These are phyloP conservation scores for Betta splendens DNA, from an alignment of 2,797 vertebrate genomes.

Conservation along the genomic window DNA sequence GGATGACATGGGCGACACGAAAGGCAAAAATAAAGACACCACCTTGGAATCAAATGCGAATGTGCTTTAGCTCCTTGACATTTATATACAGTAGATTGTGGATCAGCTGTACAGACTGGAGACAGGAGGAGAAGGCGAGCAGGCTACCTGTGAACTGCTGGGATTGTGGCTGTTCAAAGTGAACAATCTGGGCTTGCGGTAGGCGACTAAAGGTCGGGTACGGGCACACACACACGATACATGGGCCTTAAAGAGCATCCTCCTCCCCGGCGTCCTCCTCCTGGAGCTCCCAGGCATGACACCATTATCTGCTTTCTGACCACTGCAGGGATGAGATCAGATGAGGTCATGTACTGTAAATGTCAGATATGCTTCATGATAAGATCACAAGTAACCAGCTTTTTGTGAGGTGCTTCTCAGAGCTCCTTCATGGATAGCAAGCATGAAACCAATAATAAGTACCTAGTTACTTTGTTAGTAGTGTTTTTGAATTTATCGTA, in stretches of 20 bases:
- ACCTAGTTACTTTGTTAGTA: conserved; percentile 1
- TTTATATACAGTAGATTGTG: neutral
- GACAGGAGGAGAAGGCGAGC: neutral
- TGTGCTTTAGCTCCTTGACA: neutral
- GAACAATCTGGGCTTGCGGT: conserved; percentile 90
- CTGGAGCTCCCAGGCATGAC: conserved; percentile 60
- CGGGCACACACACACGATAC: conserved; percentile 84
- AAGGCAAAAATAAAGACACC: too few species aligned
- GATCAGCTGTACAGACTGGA: neutral
- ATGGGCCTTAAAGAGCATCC: conserved; percentile 72
- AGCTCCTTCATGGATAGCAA: conserved; percentile 12
- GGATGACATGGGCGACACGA: neutral
- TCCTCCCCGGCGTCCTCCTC: conserved; percentile 82
- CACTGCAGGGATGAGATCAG: conserved; percentile 48
- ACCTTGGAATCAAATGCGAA: too few species aligned
- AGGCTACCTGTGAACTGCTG: conserved; percentile 52
- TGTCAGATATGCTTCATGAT: conserved; percentile 18
- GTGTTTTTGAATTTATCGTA: too few species aligned
- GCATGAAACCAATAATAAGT: conserved; percentile 15
- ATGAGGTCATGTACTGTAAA: conserved; percentile 8
- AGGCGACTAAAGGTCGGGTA: conserved; percentile 86
- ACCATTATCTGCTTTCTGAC: conserved; percentile 24
- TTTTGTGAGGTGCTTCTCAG: conserved; percentile 9
- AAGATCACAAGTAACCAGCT: conserved; percentile 1
- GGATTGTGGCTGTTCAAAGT: conserved; percentile 59